Evolutionary conservation across 2,888 invertebrate species (phyloP), one percentile per base, ranked within the genome.

Genomic region (Conus canariensis): DNA sequence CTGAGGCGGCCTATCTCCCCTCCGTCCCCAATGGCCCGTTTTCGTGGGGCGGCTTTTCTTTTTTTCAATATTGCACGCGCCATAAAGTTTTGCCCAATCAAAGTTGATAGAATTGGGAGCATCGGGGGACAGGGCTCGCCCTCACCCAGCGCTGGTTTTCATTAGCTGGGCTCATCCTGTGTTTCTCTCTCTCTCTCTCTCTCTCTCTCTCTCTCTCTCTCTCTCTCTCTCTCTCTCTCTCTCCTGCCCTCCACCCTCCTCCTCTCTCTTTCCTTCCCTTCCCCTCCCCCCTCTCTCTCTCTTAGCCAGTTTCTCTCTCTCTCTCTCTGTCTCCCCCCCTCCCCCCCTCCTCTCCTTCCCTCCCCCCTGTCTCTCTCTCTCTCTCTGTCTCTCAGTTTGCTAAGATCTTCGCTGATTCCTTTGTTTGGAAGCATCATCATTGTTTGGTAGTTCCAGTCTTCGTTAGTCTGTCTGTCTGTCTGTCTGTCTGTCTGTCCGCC

Each of bases 41-140:
- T 86, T 67, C 86, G 0, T n/a, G 45, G 85, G 25, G 67, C n/a
- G 2, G 25, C 45, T 85, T 67, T 82, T 83, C 70, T 56, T 67
- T 89, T 77, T 85, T 82, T 89, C 80, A 89, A 89, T 89, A 89
- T 83, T 45, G 80, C 88, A 89, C 88, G 88, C 88, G 64, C 88
- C 80, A 89, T 89, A 89, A 89, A 89, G 82, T 89, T 67, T 60
- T 60, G 70, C 83, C 88, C 88, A 89, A 89, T 89, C 88, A 89
- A 83, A 89, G 30, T 67, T 89, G 88, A 89, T 82, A 89, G 88
- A 83, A 83, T 82, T 85, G 80, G 30, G 82, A 89, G 88, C 64
- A 45, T 60, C 64, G 30, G 8, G 86, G 60, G 86, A 30, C 45
- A 45, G 8, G 59, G 16, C 45, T 8, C 60, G 30, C 16, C 86